Percentiles rank a stretch among this genome's conserved stretches.
phyloP scores from a whole-genome alignment of 2,888 invertebrate genomes.

The Trichopoda pennipes region DNA sequence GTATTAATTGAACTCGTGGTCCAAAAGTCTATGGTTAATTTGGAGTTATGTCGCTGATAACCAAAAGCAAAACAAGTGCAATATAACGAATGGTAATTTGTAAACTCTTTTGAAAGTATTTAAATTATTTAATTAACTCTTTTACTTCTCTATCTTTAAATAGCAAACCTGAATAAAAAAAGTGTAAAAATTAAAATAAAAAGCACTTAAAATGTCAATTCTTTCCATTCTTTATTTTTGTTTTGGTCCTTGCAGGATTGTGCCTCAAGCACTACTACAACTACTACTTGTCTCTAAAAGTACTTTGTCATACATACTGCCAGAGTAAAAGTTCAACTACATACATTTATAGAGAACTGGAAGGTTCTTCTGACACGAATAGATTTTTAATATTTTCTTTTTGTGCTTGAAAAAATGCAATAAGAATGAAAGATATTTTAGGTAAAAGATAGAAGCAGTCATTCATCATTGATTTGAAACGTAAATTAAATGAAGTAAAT shows the following conservation, averaged over 20 bases:
- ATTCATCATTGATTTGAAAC: slow-evolving; percentile 15
- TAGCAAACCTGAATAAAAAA: background rate
- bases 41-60: no score
- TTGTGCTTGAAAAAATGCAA: slow-evolving; percentile 15
- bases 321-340: no score
- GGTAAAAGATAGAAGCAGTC: slow-evolving; percentile 32
- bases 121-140: background rate
- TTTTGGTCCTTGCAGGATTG: background rate
- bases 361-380: slow-evolving; percentile 18
- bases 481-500: slow-evolving; percentile 40
- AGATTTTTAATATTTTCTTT: slow-evolving; percentile 47
- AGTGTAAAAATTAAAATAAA: background rate
- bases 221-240: slow-evolving; percentile 5
- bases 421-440: slow-evolving; percentile 3
- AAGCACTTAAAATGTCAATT: slow-evolving; percentile 61
- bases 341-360: no score
- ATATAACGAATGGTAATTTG: no score
- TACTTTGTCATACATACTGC: no score
- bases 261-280: no score
- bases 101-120: no score
- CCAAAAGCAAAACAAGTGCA: no score
- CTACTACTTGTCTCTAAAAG: no score
- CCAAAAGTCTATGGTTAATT: no score
- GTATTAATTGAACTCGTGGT: no score
- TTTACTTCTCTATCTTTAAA: background rate